Conservation (phyloP, 2,888 invertebrate genomes). For the Nephrotoma guestfalica region DNA sequence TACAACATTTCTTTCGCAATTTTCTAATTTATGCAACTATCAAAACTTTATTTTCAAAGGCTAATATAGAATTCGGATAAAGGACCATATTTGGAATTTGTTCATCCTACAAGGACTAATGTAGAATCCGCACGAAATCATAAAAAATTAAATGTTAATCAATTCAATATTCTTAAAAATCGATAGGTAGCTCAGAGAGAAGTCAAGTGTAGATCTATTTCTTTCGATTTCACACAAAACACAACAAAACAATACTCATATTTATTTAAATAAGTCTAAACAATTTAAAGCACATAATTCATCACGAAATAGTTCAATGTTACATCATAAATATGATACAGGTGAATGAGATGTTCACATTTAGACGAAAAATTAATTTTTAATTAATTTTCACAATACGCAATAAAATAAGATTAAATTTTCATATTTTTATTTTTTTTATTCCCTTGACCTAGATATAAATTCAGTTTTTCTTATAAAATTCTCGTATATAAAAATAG, state of each 20-base stretch:
- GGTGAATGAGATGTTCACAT: not conserved
- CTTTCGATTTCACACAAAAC: not conserved
- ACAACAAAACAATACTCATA: not conserved
- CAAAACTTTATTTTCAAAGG: no score
- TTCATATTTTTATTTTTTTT: not conserved
- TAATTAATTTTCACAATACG: not conserved
- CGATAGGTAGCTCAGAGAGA: not conserved
- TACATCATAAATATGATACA: not conserved
- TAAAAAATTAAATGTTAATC: not conserved
- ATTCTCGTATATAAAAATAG: not conserved
- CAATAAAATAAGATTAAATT: not conserved
- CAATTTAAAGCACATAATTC: not conserved
- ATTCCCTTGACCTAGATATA: not conserved
- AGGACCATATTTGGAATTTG: not conserved
- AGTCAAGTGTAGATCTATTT: not conserved
- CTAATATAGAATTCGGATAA: no score
- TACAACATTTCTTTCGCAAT: no score
- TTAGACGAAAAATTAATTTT: not conserved
- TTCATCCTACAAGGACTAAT: not conserved
- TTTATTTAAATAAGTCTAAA: not conserved
- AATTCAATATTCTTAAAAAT: not conserved
- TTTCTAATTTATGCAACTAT: no score
- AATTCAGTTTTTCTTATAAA: not conserved
- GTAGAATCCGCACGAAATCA: not conserved
- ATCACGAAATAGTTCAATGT: not conserved